Evolutionary conservation across 2,888 invertebrate species (phyloP).

Genomic region (Euplagia quadripunctaria): DNA sequence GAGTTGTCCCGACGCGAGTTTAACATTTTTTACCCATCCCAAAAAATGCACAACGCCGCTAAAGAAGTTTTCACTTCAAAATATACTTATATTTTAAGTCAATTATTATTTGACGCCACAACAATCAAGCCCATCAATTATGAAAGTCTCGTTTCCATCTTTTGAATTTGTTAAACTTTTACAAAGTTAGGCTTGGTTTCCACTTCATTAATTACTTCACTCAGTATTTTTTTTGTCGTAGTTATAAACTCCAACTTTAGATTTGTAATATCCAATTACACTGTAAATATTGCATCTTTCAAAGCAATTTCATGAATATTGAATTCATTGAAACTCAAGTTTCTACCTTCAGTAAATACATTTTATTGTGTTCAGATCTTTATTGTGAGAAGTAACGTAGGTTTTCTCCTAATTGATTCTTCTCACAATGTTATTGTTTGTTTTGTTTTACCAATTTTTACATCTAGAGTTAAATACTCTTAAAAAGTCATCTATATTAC

Average conservation of each 20-base stretch:
- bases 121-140: constrained; percentile 33
- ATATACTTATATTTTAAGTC: neutral
- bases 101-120: constrained; percentile 27
- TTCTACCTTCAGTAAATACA: neutral
- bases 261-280: constrained; percentile 2
- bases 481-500: neutral
- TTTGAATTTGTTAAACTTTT: constrained; percentile 34
- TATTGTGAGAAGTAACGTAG: neutral
- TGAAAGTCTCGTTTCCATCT: constrained; percentile 28
- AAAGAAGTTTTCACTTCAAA: no score
- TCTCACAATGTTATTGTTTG: neutral
- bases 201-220: constrained; percentile 32
- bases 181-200: constrained; percentile 37
- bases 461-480: no score
- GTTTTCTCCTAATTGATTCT: neutral
- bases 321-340: neutral
- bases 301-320: neutral
- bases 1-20: no score
- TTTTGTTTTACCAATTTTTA: neutral
- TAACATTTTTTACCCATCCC: no score
- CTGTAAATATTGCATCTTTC: neutral
- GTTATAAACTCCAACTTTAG: constrained; percentile 1
- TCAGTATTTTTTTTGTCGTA: constrained; percentile 30
- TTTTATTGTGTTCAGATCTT: neutral
- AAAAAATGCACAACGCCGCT: no score